Evolutionary conservation across 2,113 vertebrate genomes (phyloP), one percentile per base, ranked within the genome.

Genomic region (Paramormyrops kingsleyae): DNA sequence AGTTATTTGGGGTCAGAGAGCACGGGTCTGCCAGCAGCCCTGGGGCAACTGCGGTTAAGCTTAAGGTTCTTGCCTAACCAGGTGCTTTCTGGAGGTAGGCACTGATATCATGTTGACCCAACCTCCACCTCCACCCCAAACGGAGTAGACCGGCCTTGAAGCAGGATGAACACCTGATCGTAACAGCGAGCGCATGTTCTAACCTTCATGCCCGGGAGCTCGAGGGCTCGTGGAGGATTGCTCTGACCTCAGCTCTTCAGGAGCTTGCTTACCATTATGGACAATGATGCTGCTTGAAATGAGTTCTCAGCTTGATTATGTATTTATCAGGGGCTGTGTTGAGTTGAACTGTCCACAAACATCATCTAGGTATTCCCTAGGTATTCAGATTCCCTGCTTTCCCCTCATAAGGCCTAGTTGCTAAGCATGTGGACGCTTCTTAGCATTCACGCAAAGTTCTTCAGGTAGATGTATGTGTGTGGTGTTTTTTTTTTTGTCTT

Each of bases 231-330:
- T 8, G 52, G 52, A 44, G 24, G 88, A 27, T 42, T 59, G 88
- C 19, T 59, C 77, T 39, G 35, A 77, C 31, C 35, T 42, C 17
- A 1, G 74, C 19, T n/a, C 6, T 27, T 89, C 56, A 12, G 27
- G 31, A 59, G 50, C 31, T 44, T 83, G 39, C 88, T 80, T 17
- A 19, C 88, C 44, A 31, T 89, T 62, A 44, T 24, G 46, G 47
- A 42, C 77, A 62, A 59, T 59, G 46, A 47, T 46, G 88, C 39
- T 44, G 56, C 56, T 47, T 59, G 88, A 84, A 83, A 84, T 84
- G 21, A 89, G 77, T 84, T 52, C 88, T 83, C 10, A 27, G 77
- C 21, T 39, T 59, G 83, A 89, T 89, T 42, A 84, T 24, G 84
- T 89, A 52, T 89, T 89, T 84, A 84, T 84, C 52, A 6, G 59